phyloP scores from a whole-genome alignment of 2,797 vertebrate species.

The Cynopterus sphinx region DNA sequence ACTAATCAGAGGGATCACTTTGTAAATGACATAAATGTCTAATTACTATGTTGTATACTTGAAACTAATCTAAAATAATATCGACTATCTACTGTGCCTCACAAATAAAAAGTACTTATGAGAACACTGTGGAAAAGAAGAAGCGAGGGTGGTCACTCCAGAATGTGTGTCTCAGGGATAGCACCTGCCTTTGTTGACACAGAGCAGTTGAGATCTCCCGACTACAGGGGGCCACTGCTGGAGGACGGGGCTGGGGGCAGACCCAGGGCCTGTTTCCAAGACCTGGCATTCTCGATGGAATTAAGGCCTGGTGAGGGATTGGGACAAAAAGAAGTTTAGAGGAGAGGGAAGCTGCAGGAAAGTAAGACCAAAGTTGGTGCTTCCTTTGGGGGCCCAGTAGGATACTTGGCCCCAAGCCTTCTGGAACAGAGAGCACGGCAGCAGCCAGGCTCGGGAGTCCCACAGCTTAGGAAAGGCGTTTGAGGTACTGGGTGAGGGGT shows the following conservation, averaged over 20 bases:
- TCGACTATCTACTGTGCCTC: too few relatives aligned
- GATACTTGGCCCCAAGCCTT: neutral
- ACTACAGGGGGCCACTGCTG: neutral
- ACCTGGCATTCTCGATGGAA: neutral
- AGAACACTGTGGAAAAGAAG: too few relatives aligned
- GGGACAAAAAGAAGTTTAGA: neutral
- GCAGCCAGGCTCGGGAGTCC: neutral
- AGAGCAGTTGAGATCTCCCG: neutral
- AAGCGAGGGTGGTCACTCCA: neutral
- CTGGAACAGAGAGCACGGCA: neutral
- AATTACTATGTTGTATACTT: too few relatives aligned
- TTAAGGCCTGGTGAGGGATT: neutral
- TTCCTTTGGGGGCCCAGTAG: neutral
- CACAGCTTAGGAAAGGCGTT: neutral
- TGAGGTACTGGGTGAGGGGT: neutral
- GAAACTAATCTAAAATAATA: too few relatives aligned
- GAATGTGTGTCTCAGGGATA: neutral
- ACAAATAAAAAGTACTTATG: too few relatives aligned
- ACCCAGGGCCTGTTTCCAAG: neutral
- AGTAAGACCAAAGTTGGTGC: neutral
- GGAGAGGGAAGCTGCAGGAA: neutral
- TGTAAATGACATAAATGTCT: too few relatives aligned
- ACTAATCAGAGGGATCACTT: too few relatives aligned
- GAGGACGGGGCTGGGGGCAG: neutral
- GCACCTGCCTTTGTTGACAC: neutral